Base-by-base conservation (phyloP, 1,140 invertebrate species). In the Drosophila parvula region DNA sequence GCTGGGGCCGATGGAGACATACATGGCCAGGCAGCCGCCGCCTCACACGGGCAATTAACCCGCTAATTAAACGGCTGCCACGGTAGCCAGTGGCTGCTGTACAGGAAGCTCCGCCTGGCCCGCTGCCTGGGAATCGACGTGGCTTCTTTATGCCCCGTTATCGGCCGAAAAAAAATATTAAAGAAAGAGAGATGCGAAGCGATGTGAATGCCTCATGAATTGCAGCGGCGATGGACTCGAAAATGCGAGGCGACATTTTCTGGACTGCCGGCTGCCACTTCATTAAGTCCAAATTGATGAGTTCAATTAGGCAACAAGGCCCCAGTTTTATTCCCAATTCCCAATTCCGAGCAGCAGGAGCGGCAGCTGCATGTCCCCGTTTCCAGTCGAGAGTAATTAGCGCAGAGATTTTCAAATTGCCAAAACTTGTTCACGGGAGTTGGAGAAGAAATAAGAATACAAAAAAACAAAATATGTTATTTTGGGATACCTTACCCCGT, bases 331-430 rank as follows among this genome's bases (percentile, higher is more conserved):
- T n/a, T 44, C 61, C 65, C 65, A 44, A 16, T n/a, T 68, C 41
- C 32, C 34, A n/a, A 11, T 44, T 30, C 47, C 34, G 16, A 45
- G n/a, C n/a, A 44, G 22, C 27, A 18, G 5, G 51, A 56, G 47
- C 44, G 27, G 28, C 34, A 63, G 75, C 75, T 79, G 77, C 75
- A 28, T 51, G 57, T 60, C 22, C 40, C 55, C 36, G 12, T 12
- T 61, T 57, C 36, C 50, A 44, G 55, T 79, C 71, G 32, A 28
- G 44, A 59, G 83, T 90, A 90, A 90, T 90, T 90, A 90, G 88
- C 80, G 85, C 85, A 84, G 88, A 90, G 88, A 90, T 90, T 90
- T 90, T 90, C 88, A 90, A 90, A 90, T 89, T 90, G 83, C 82
- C 88, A 79, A 90, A 90, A 90, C 83, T 89, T 90, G 88, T 90